Conservation (phyloP, 2,113 vertebrate genomes). For the Astur gentilis region DNA sequence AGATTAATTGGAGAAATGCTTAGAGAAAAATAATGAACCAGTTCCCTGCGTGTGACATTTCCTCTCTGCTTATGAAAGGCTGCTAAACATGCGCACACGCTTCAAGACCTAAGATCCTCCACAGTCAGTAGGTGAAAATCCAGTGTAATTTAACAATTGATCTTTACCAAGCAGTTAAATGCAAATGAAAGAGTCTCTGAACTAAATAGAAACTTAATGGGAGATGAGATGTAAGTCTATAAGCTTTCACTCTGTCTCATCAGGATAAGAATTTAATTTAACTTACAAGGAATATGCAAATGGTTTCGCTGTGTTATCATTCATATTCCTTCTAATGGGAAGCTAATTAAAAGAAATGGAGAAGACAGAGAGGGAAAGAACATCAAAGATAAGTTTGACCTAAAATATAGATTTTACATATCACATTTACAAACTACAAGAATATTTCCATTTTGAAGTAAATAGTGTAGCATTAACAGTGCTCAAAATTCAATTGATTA, state of each 20-base stretch:
- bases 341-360: neutral
- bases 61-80: neutral
- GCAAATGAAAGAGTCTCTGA: neutral
- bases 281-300: neutral
- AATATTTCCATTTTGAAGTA: neutral
- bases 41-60: neutral
- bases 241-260: neutral
- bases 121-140: neutral
- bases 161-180: neutral
- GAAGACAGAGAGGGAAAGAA: neutral
- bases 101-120: neutral
- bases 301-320: neutral
- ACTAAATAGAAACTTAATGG: neutral
- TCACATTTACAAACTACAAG: neutral
- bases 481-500: neutral
- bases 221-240: neutral
- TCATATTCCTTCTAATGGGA: neutral
- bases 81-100: neutral
- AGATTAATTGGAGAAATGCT: neutral
- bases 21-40: neutral
- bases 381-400: neutral
- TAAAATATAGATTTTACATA: neutral
- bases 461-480: neutral
- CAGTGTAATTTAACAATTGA: neutral
- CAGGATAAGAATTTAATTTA: neutral